Evolutionary conservation across 2,113 vertebrate species (phyloP).

Genomic region (Sminthopsis crassicaudata): DNA sequence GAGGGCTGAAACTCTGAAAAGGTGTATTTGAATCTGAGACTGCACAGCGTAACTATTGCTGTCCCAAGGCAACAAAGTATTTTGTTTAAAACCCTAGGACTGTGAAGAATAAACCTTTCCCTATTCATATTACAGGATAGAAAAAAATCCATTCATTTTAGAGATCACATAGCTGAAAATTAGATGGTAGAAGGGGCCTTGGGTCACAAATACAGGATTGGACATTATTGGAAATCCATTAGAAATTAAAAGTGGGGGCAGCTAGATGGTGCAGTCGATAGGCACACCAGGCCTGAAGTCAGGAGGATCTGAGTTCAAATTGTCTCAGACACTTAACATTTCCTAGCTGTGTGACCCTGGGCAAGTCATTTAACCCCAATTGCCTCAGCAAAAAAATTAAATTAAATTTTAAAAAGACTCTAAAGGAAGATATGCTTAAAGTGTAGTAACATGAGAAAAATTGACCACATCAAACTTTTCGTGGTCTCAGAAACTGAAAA

Average conservation of each 20-base stretch:
- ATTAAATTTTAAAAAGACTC: neutral
- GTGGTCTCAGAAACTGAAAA: neutral
- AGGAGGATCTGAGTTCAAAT: no score
- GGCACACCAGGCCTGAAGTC: no score
- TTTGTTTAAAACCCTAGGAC: constrained; percentile 10
- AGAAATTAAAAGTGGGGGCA: no score
- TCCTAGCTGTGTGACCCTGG: no score
- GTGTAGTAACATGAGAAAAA: constrained; percentile 45
- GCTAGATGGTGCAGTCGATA: no score
- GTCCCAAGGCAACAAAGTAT: neutral
- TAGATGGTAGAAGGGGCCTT: neutral
- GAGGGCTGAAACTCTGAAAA: no score
- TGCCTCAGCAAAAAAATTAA: no score
- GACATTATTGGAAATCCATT: constrained; percentile 1
- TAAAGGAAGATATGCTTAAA: constrained; percentile 61
- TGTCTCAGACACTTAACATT: no score
- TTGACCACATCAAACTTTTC: constrained; percentile 51
- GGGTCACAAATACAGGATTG: constrained; percentile 38
- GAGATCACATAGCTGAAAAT: constrained; percentile 1
- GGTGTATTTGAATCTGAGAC: no score
- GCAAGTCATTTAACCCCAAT: no score
- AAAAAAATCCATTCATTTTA: neutral
- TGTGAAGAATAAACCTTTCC: neutral
- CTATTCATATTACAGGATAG: neutral
- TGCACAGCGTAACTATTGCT: neutral